These are phyloP conservation scores for Pelvicachromis taeniatus DNA, from an alignment of 2,113 vertebrate species.

Conservation along the genomic window DNA sequence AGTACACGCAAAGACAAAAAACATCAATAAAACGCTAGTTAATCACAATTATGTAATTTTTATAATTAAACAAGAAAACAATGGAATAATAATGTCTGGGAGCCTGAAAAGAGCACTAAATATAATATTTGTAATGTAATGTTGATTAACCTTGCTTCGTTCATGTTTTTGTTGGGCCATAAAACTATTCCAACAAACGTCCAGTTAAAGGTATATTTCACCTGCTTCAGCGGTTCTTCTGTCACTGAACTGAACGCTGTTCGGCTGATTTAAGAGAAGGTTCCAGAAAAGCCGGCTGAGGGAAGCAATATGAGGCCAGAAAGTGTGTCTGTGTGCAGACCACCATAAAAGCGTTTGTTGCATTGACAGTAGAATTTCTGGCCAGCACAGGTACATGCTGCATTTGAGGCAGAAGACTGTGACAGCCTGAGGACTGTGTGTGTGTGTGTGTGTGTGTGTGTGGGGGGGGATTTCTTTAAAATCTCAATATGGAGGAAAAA, in stretches of 20 bases:
- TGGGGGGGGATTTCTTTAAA: too few species aligned
- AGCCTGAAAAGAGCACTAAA: not conserved
- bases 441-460: too few species aligned
- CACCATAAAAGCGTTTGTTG: not conserved
- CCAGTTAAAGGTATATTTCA: not conserved
- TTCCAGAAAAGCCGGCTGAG: not conserved
- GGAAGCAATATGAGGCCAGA: not conserved
- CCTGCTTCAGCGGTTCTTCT: not conserved
- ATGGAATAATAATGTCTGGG: not conserved
- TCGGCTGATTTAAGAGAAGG: not conserved
- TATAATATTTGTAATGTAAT: too few species aligned
- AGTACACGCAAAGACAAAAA: not conserved
- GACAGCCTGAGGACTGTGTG: too few species aligned
- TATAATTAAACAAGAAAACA: not conserved
- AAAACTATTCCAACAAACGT: too few species aligned
- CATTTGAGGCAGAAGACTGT: not conserved
- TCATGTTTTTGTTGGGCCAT: too few species aligned
- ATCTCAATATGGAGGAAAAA: not conserved
- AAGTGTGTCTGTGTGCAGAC: not conserved
- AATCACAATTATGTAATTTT: not conserved
- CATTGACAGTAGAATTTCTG: not conserved
- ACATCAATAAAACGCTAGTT: not conserved
- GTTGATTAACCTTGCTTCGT: too few species aligned
- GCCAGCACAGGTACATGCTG: not conserved
- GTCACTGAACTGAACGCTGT: not conserved